Conservation (phyloP, 2,888 invertebrate species). For the Epinotia brunnichana region DNA sequence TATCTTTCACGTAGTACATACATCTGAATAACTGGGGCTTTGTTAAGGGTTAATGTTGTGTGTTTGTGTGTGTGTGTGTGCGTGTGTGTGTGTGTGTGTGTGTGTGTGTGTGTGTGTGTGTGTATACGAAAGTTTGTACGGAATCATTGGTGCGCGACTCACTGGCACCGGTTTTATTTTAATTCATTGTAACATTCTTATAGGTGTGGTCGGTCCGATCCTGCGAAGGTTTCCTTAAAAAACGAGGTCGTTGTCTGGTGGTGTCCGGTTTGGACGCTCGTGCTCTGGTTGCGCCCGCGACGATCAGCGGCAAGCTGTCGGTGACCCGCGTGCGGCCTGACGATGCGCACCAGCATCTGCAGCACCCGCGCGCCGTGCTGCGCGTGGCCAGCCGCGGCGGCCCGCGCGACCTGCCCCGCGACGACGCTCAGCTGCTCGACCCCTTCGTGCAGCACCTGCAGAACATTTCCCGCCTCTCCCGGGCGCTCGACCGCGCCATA, state of each 20-base stretch:
- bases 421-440: slow-evolving; percentile 58
- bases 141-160: too few species aligned
- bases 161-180: background rate
- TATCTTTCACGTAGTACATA: too few species aligned
- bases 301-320: slow-evolving; percentile 68
- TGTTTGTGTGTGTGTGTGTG: too few species aligned
- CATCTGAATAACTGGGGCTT: too few species aligned
- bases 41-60: too few species aligned
- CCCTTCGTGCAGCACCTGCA: slow-evolving; percentile 70
- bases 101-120: too few species aligned
- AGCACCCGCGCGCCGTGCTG: slow-evolving; percentile 74
- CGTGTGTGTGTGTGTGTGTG: too few species aligned
- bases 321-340: slow-evolving; percentile 69
- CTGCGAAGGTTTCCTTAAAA: slow-evolving; percentile 76
- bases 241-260: slow-evolving; percentile 70
- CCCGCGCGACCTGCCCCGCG: slow-evolving; percentile 49
- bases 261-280: slow-evolving; percentile 67
- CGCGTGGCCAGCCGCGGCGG: slow-evolving; percentile 72
- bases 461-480: slow-evolving; percentile 67
- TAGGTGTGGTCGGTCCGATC: slow-evolving; percentile 78
- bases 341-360: slow-evolving; percentile 55
- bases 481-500: slow-evolving; percentile 58
- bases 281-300: slow-evolving; percentile 62
- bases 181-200: slow-evolving; percentile 6
- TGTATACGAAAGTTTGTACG: too few species aligned